These are phyloP conservation scores for Hemaris fuciformis DNA, from an alignment of 2,888 invertebrate genomes.

Conservation along the genomic window DNA sequence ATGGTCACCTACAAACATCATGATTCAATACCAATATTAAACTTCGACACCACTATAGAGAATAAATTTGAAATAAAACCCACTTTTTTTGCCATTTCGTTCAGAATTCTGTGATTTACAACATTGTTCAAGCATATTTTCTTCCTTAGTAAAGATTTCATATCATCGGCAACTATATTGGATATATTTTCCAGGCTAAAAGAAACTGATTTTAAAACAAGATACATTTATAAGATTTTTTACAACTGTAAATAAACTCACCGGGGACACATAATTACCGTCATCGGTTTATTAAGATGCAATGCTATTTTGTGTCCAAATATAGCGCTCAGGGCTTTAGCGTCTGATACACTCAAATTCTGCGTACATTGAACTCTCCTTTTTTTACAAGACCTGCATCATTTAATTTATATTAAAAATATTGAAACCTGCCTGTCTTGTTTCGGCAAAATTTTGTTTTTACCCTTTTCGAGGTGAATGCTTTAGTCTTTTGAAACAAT, in stretches of 20 bases:
- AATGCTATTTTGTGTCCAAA: conserved; percentile 53
- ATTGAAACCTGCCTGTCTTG: not conserved
- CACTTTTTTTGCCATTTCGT: conserved; percentile 54
- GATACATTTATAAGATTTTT: not conserved
- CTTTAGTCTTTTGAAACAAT: conserved; percentile 50
- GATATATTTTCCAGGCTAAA: conserved; percentile 52
- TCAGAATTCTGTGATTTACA: conserved; percentile 34
- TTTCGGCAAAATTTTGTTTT: not conserved
- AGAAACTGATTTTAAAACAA: not conserved
- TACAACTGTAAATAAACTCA: conserved; percentile 35
- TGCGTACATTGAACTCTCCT: conserved; percentile 14
- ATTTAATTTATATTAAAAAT: not conserved
- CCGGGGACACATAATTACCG: conserved; percentile 46
- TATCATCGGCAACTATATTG: conserved; percentile 45
- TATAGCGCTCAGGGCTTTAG: conserved; percentile 38
- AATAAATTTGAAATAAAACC: conserved; percentile 13
- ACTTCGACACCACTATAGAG: not conserved
- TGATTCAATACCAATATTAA: not conserved
- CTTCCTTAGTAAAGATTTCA: conserved; percentile 36
- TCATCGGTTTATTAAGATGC: conserved; percentile 40
- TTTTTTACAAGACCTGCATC: not conserved
- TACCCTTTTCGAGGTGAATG: conserved; percentile 26
- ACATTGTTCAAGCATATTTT: conserved; percentile 19
- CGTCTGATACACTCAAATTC: conserved; percentile 14
- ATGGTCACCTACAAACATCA: conserved; percentile 46